phyloP scores from a whole-genome alignment of 2,888 invertebrate species.

The Phlogophora meticulosa region DNA sequence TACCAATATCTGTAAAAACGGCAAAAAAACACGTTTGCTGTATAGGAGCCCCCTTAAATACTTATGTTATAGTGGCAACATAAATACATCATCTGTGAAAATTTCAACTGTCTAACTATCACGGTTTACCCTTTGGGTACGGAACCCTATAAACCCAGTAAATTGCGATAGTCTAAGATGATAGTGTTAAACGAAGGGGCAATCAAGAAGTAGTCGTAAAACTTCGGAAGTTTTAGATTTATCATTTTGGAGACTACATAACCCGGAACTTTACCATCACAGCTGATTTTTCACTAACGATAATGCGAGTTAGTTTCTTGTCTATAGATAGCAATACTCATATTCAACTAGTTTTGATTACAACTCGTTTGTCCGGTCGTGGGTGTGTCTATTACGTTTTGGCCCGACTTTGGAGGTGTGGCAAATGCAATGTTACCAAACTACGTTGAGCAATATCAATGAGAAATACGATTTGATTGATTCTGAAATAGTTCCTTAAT shows the following conservation, averaged over 20 bases:
- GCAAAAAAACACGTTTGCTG: too few species aligned
- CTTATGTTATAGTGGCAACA: too few species aligned
- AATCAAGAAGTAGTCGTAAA: not conserved
- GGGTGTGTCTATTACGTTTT: slow-evolving; percentile 55
- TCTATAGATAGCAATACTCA: slow-evolving; percentile 18
- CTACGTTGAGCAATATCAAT: slow-evolving; percentile 3
- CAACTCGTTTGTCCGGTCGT: slow-evolving; percentile 46
- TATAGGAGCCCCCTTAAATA: too few species aligned
- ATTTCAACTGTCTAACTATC: too few species aligned
- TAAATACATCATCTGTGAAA: too few species aligned
- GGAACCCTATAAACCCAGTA: too few species aligned
- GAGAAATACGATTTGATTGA: not conserved
- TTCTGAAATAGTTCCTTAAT: not conserved
- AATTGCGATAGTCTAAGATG: not conserved
- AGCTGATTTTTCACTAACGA: not conserved
- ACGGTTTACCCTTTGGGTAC: too few species aligned
- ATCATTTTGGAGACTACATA: too few species aligned
- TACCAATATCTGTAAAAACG: too few species aligned
- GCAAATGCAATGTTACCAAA: slow-evolving; percentile 32
- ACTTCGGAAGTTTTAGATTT: not conserved
- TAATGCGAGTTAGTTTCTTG: slow-evolving; percentile 13
- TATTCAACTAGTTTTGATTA: slow-evolving; percentile 28
- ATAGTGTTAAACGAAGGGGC: not conserved
- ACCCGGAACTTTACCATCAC: too few species aligned
- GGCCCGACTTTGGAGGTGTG: slow-evolving; percentile 53